A percentile compares a stretch with the other conserved stretches of the same genome.
Conservation (phyloP, 2,888 invertebrate species). For the Theretra japonica region DNA sequence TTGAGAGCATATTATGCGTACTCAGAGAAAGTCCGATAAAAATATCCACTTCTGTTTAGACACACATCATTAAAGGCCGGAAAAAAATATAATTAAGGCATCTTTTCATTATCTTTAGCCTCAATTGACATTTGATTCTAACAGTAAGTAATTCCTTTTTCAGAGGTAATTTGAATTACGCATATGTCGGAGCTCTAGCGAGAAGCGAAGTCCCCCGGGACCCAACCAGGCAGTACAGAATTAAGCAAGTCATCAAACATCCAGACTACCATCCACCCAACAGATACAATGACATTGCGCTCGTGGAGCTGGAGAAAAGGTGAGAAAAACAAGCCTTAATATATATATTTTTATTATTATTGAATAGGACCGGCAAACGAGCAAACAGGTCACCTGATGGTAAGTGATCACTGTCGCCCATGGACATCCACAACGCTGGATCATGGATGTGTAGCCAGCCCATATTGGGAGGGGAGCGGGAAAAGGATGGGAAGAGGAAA, state of each 20-base stretch:
- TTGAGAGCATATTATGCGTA: too few relatives aligned
- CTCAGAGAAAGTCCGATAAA: too few relatives aligned
- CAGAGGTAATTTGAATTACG: slow-evolving; percentile 17
- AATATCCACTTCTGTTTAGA: too few relatives aligned
- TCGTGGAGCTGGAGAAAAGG: slow-evolving; percentile 49
- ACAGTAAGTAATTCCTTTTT: background rate
- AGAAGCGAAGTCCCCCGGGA: slow-evolving; percentile 34
- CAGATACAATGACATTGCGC: slow-evolving; percentile 61
- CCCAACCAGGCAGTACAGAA: slow-evolving; percentile 37
- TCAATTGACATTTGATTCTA: background rate
- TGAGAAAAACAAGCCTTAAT: slow-evolving; percentile 32
- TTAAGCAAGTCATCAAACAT: slow-evolving; percentile 45
- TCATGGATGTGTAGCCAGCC: too few relatives aligned
- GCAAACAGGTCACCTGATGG: too few relatives aligned
- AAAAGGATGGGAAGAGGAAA: too few relatives aligned
- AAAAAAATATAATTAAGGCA: background rate
- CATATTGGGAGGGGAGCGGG: too few relatives aligned
- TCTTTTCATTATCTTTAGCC: background rate
- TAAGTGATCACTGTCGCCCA: too few relatives aligned
- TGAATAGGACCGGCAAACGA: too few relatives aligned
- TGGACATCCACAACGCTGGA: too few relatives aligned
- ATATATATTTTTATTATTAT: background rate
- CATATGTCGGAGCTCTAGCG: slow-evolving; percentile 10
- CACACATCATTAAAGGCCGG: too few relatives aligned
- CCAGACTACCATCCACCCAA: slow-evolving; percentile 51